These are phyloP conservation scores for Thymallus thymallus DNA, from an alignment of 2,113 vertebrate genomes.

Conservation along the genomic window DNA sequence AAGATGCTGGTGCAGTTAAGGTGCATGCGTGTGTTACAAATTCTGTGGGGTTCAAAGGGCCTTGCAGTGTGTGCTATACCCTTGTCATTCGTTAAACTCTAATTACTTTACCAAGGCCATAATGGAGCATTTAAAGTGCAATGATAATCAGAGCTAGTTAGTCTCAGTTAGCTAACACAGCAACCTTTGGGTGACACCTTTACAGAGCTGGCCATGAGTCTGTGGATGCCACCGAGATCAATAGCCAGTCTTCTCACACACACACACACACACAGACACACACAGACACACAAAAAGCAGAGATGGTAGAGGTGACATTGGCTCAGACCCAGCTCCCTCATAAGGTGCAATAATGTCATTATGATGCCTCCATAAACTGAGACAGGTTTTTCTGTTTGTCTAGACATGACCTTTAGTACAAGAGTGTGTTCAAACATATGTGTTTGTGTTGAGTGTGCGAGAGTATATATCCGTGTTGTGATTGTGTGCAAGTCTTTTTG, in stretches of 20 bases:
- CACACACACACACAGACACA: constrained; percentile 17
- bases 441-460: neutral
- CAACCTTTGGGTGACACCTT: constrained; percentile 26
- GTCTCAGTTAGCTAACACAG: constrained; percentile 53
- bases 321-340: neutral
- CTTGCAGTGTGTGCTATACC: constrained; percentile 34
- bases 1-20: neutral
- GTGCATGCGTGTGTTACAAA: constrained; percentile 2
- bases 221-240: neutral
- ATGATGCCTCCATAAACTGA: constrained; percentile 53
- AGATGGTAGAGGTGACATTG: neutral
- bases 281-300: constrained; percentile 32
- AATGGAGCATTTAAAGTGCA: constrained; percentile 74
- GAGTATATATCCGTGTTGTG: neutral
- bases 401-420: neutral
- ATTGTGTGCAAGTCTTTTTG: neutral
- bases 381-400: neutral
- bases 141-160: constrained; percentile 57
- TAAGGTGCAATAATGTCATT: constrained; percentile 43
- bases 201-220: constrained; percentile 10
- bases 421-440: neutral
- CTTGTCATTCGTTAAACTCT: constrained; percentile 76
- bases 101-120: constrained; percentile 71
- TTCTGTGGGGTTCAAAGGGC: constrained; percentile 62
- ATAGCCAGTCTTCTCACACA: too few species aligned